These are phyloP conservation scores for Petrocephalus schoutedeni DNA, from an alignment of 2,797 vertebrate genomes.

Conservation along the genomic window DNA sequence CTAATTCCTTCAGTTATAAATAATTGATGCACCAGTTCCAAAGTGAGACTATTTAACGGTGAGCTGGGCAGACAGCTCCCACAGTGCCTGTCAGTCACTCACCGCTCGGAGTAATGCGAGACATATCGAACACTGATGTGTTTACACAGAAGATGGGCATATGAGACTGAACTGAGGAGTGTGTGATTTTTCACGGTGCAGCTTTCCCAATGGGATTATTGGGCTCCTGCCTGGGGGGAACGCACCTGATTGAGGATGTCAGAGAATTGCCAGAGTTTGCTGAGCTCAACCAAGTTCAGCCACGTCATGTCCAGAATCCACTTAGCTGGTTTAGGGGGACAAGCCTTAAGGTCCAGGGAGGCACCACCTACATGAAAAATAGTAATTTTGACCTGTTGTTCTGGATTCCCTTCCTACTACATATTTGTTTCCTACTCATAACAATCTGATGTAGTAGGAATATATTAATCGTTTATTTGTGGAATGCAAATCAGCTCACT, in stretches of 20 bases:
- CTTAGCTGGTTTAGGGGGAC: constrained; percentile 83
- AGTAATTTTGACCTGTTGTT: background rate
- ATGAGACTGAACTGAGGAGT: constrained; percentile 50
- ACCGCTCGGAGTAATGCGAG: constrained; percentile 28
- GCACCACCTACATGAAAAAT: constrained; percentile 72
- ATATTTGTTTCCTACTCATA: background rate
- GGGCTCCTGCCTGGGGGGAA: background rate
- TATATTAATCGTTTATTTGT: background rate
- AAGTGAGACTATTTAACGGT: constrained; percentile 57
- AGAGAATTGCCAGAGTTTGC: constrained; percentile 86
- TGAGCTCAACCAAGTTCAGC: constrained; percentile 91
- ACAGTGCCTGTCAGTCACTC: constrained; percentile 46
- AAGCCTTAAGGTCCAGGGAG: constrained; percentile 86
- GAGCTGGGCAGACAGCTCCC: constrained; percentile 45
- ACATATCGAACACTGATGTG: constrained; percentile 51
- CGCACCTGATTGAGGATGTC: constrained; percentile 81
- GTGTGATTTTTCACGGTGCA: constrained; percentile 28
- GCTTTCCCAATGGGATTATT: background rate
- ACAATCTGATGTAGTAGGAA: background rate
- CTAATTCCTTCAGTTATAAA: constrained; percentile 34
- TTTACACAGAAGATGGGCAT: constrained; percentile 44
- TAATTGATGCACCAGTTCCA: constrained; percentile 44
- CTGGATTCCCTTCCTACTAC: background rate
- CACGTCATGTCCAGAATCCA: constrained; percentile 97
- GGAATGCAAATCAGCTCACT: background rate